Evolutionary conservation across 1,140 invertebrate genomes (phyloP).

Genomic region (Paramacrobiotus metropolitanus): DNA sequence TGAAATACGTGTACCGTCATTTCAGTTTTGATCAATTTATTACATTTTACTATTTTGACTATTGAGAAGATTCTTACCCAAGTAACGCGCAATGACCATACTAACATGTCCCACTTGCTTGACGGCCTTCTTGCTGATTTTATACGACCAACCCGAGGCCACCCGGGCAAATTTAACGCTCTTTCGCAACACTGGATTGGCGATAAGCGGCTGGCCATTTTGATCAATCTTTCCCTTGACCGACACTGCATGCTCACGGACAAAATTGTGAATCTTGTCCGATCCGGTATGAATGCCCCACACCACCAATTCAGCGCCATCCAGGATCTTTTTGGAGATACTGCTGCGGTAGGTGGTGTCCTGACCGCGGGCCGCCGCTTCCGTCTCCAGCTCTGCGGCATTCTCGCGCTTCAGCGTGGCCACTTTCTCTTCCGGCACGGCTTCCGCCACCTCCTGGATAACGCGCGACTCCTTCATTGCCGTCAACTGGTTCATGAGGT

Average conservation of each 20-base stretch:
- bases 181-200: constrained; percentile 26
- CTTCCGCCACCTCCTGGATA: not conserved
- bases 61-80: no score
- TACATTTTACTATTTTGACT: no score
- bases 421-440: not conserved
- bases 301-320: constrained; percentile 37
- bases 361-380: not conserved
- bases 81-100: not conserved
- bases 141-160: constrained; percentile 24
- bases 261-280: constrained; percentile 32
- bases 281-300: constrained; percentile 37
- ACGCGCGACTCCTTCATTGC: not conserved
- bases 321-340: constrained; percentile 7
- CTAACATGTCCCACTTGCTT: not conserved
- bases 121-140: not conserved
- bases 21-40: no score
- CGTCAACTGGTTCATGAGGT: not conserved
- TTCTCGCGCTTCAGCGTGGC: not conserved
- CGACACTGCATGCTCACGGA: constrained; percentile 34
- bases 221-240: constrained; percentile 31
- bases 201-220: constrained; percentile 22
- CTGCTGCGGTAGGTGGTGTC: not conserved
- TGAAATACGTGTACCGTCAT: no score
- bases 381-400: not conserved
- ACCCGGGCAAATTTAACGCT: constrained; percentile 35